These are phyloP conservation scores for Bombycilla garrulus DNA, from an alignment of 2,113 vertebrate species.

Conservation along the genomic window DNA sequence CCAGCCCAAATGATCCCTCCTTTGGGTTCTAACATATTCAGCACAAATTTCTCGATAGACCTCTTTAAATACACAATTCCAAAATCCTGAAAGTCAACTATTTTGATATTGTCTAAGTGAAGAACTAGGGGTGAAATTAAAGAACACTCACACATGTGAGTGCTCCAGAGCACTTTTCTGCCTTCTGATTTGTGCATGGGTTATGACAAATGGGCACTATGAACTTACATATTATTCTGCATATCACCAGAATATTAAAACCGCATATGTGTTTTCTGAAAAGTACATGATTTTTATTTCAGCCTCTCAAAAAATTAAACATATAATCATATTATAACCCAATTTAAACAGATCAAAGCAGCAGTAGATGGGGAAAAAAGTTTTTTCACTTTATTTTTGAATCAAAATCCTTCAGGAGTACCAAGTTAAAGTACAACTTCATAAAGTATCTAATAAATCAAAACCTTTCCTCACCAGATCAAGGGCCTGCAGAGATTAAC, in stretches of 20 bases:
- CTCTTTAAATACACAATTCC: rapidly evolving
- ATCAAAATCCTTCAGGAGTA: neutral
- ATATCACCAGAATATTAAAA: neutral
- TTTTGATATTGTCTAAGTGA: neutral
- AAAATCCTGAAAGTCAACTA: neutral
- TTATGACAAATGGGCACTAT: neutral
- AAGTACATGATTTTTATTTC: neutral
- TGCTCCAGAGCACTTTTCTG: neutral
- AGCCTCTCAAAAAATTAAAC: neutral
- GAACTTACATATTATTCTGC: neutral
- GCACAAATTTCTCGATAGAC: neutral
- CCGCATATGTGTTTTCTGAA: neutral
- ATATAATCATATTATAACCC: neutral
- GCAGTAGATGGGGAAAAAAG: neutral
- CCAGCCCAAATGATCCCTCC: neutral
- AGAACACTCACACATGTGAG: neutral
- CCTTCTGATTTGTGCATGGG: neutral
- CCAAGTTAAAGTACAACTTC: conserved; percentile 38
- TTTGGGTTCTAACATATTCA: neutral
- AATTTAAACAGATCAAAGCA: neutral
- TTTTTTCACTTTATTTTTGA: conserved; percentile 4
- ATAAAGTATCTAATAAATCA: neutral
- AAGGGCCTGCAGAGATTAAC: conserved; percentile 47
- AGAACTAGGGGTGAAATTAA: neutral
- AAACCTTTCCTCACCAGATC: conserved; percentile 43